Conservation (phyloP, 2,888 invertebrate species). For the Ischnus inquisitorius region DNA sequence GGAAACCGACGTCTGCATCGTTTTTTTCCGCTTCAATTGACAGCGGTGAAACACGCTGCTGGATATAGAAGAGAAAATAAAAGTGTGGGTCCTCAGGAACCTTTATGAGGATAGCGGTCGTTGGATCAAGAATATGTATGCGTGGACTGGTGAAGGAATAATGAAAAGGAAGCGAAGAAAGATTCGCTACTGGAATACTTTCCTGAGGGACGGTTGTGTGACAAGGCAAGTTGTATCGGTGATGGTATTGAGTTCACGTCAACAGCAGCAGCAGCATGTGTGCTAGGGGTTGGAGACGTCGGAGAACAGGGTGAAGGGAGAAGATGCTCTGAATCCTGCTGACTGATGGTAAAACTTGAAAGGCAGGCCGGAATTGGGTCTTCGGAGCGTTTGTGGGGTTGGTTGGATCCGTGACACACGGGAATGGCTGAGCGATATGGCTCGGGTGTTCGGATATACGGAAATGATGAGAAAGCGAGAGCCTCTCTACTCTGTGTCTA, state of each 20-base stretch:
- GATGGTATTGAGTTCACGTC: slow-evolving; percentile 74
- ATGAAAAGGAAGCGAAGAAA: slow-evolving; percentile 44
- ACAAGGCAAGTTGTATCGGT: slow-evolving; percentile 49
- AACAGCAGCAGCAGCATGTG: slow-evolving; percentile 65
- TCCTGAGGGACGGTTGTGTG: slow-evolving; percentile 71
- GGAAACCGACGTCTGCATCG: background rate
- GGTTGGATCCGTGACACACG: slow-evolving; percentile 62
- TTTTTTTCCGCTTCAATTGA: slow-evolving; percentile 26
- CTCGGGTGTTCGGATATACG: slow-evolving; percentile 57
- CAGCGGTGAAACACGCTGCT: slow-evolving; percentile 17
- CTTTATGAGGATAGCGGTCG: slow-evolving; percentile 21
- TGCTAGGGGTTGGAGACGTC: slow-evolving; percentile 46
- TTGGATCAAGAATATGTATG: slow-evolving; percentile 40
- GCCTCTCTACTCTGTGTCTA: slow-evolving; percentile 66
- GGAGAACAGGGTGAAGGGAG: slow-evolving; percentile 61
- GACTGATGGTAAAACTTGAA: slow-evolving; percentile 78
- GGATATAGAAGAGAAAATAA: slow-evolving; percentile 36
- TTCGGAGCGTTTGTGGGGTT: slow-evolving; percentile 59
- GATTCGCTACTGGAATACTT: slow-evolving; percentile 38
- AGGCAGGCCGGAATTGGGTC: slow-evolving; percentile 77
- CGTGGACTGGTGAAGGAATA: slow-evolving; percentile 48
- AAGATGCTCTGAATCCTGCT: slow-evolving; percentile 71
- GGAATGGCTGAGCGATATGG: slow-evolving; percentile 60
- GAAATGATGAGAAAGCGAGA: slow-evolving; percentile 59
- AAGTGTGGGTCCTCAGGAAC: slow-evolving; percentile 24